Percentiles rank a stretch among this genome's conserved stretches.
phyloP scores from a whole-genome alignment of 2,888 invertebrate species.

The Megastigmus dorsalis region DNA sequence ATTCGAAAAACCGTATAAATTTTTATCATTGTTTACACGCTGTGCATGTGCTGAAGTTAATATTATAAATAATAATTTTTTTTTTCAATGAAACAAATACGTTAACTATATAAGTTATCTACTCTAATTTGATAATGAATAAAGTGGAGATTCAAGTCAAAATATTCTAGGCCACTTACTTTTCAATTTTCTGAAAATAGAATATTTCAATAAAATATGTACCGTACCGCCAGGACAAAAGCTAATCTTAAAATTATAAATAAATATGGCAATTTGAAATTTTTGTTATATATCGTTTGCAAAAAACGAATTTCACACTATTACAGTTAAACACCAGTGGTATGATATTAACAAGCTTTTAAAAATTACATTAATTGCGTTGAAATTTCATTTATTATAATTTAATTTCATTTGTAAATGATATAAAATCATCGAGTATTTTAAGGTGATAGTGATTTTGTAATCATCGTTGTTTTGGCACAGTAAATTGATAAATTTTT shows the following conservation, averaged over 20 bases:
- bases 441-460: neutral
- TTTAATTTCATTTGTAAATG: constrained; percentile 15
- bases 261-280: too few relatives aligned
- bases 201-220: neutral
- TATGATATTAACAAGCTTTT: neutral
- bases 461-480: constrained; percentile 37
- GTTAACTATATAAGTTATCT: neutral
- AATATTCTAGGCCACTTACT: constrained; percentile 19
- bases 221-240: too few relatives aligned
- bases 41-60: neutral
- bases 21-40: constrained; percentile 7
- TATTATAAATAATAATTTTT: neutral
- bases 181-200: neutral
- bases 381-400: neutral
- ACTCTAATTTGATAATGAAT: neutral
- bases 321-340: neutral
- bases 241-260: too few relatives aligned
- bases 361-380: neutral
- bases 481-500: constrained; percentile 28
- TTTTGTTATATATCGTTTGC: too few relatives aligned
- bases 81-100: neutral
- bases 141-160: neutral
- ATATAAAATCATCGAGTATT: constrained; percentile 16
- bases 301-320: neutral
- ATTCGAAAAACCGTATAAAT: constrained; percentile 25